Evolutionary conservation across 2,113 vertebrate genomes (phyloP), one percentile per base, ranked within the genome.

Genomic region (Numenius arquata): DNA sequence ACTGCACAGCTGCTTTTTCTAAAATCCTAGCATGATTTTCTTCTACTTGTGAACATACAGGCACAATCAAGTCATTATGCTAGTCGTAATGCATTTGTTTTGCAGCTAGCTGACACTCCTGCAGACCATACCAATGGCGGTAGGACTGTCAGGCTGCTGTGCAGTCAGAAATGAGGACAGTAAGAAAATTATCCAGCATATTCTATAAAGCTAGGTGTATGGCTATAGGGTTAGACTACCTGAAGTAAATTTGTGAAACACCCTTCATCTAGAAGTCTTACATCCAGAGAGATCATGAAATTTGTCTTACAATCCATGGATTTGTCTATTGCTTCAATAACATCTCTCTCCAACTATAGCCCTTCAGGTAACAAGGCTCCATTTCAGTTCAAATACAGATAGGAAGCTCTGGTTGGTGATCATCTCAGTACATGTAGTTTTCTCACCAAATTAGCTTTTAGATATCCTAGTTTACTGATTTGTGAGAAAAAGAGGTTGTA

Each of bases 61-160:
- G 12, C 47, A 63, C 9, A 30, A 72, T 47, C n/a, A 73, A 59
- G 43, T 56, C 32, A 25, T 66, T n/a, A 68, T 41, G 30, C 32
- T 40, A n/a, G 23, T 50, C 22, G n/a, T 59, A 87, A n/a, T n/a
- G 25, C 10, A 20, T 76, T 83, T 0, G 1, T 48, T 96, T 55
- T 55, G 75, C 40, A 74, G 29, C 29, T 48, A 15, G 38, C 34
- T 88, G 79, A 34, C 8, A 12, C 50, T 50, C 74, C 50, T 67
- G 55, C 63, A 85, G 59, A 21, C 43, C 26, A 3, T 12, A 23
- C 9, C 4, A 1, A 15, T 12, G 41, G 29, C 0, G 1, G 27
- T 14, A 58, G 52, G 8, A 34, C 16, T 70, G 58, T 70, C 67
- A 67, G n/a, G 38, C 45, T 89, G 45, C 85, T 38, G 22, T 41